Conservation (phyloP, 2,797 vertebrate species). For the Dipus sagitta region DNA sequence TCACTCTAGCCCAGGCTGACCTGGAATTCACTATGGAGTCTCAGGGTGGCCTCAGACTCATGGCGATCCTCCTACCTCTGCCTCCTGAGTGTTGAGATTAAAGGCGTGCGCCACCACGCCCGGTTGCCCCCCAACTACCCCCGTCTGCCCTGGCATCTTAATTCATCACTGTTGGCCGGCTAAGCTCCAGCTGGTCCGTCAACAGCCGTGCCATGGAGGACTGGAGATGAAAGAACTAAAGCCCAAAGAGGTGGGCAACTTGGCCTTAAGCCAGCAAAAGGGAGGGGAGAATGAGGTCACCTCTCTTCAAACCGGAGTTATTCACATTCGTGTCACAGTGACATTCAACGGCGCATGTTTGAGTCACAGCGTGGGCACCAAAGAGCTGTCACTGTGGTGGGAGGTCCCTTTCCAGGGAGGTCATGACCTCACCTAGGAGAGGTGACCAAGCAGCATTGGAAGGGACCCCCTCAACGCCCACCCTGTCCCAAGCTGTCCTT, state of each 20-base stretch:
- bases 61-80: no score
- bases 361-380: background rate
- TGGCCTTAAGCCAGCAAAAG: background rate
- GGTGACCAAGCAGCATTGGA: background rate
- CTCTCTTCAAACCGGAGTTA: background rate
- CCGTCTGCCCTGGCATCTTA: background rate
- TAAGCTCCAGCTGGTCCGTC: background rate
- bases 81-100: no score
- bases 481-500: background rate
- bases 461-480: background rate
- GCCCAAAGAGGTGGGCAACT: background rate
- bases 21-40: no score
- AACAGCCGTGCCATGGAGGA: rapidly evolving
- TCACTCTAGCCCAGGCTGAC: no score
- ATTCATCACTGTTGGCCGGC: rapidly evolving
- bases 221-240: background rate
- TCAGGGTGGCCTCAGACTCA: no score
- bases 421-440: background rate
- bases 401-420: background rate
- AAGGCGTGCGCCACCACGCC: no score
- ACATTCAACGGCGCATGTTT: background rate
- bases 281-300: background rate
- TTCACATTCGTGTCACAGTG: background rate
- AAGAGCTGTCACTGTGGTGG: background rate
- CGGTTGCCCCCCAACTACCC: background rate